Base-by-base conservation (phyloP, 2,113 vertebrate species). In the Nibea coibor region DNA sequence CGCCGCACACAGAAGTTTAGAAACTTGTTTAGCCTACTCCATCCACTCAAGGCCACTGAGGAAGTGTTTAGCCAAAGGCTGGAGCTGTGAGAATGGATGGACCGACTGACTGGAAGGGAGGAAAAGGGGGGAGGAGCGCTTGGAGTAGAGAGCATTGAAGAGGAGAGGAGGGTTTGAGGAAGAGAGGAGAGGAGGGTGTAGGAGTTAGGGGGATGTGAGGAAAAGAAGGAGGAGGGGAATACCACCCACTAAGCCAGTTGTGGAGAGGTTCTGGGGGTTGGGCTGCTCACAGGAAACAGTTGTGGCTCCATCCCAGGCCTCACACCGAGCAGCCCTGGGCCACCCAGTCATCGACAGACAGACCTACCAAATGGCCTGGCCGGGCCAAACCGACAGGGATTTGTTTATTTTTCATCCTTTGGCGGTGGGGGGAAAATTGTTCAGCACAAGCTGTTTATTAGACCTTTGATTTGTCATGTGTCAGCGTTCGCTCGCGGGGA, bases 381-480 rank as follows among this genome's bases (percentile, higher is more conserved):
- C 51, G 71, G 66, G 87, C 87, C 89, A 82, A 77, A 89, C 89
- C 87, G 82, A 92, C 85, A 82, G 87, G 88, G 85, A 92, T 93
- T 86, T 94, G 93, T 96, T 95, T 95, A 95, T 95, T 95, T 93
- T 96, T 95, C 87, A 94, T 95, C 91, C 89, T 93, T 93, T 80
- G 85, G 89, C 54, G 87, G 84, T 86, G 89, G 90, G 66, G 90
- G 89, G 85, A 64, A 76, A 82, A 91, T 89, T 89, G 92, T 93
- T 93, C 87, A 63, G 90, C 84, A 82, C 80, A 87, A 93, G 93
- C 89, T 94, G 94, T 95, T 95, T 94, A 94, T 95, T 93, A 92
- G 92, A 81, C 85, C 91, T 95, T 94, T 94, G 94, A 94, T 94
- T 95, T 93, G 90, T 94, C 92, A 94, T 93, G 91, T 93, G 93